Conservation (phyloP, 2,888 invertebrate genomes). For the Drosophila anomalipes region DNA sequence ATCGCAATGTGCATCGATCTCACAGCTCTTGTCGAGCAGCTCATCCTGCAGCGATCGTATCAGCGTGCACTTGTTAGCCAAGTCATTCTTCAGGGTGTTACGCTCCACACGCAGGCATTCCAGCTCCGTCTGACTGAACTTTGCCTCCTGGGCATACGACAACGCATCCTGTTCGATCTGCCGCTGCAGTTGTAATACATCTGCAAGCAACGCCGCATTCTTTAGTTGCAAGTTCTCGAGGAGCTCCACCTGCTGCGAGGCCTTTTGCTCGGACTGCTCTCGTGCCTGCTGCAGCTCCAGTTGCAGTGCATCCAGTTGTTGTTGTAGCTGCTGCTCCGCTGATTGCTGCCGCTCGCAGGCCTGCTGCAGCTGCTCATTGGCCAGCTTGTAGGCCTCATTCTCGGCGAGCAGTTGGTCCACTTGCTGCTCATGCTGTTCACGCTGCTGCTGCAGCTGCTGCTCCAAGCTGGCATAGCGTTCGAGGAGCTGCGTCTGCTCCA, state of each 20-base stretch:
- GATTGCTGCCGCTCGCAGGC: conserved; percentile 50
- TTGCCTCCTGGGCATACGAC: conserved; percentile 81
- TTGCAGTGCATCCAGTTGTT: conserved; percentile 61
- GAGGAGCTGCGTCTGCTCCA: conserved; percentile 66
- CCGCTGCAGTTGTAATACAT: conserved; percentile 75
- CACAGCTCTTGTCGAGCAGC: conserved; percentile 83
- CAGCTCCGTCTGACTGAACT: conserved; percentile 79
- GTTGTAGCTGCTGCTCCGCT: conserved; percentile 57
- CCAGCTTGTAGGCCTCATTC: conserved; percentile 67
- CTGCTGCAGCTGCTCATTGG: conserved; percentile 63
- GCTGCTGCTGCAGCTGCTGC: conserved; percentile 67
- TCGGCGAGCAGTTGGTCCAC: conserved; percentile 68
- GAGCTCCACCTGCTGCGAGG: conserved; percentile 66
- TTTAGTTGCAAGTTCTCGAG: conserved; percentile 77
- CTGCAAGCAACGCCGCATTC: conserved; percentile 74
- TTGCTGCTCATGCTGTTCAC: conserved; percentile 74
- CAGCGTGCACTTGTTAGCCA: conserved; percentile 83
- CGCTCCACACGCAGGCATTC: conserved; percentile 83
- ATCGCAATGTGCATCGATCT: conserved; percentile 84
- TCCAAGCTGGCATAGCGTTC: conserved; percentile 68
- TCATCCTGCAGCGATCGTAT: conserved; percentile 84
- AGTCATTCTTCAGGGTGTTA: conserved; percentile 82
- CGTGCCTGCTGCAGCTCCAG: conserved; percentile 72
- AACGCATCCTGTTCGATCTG: conserved; percentile 84
- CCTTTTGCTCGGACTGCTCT: conserved; percentile 65